Evolutionary conservation across 2,888 invertebrate genomes (phyloP).

Genomic region (Chymomyza caudatula): DNA sequence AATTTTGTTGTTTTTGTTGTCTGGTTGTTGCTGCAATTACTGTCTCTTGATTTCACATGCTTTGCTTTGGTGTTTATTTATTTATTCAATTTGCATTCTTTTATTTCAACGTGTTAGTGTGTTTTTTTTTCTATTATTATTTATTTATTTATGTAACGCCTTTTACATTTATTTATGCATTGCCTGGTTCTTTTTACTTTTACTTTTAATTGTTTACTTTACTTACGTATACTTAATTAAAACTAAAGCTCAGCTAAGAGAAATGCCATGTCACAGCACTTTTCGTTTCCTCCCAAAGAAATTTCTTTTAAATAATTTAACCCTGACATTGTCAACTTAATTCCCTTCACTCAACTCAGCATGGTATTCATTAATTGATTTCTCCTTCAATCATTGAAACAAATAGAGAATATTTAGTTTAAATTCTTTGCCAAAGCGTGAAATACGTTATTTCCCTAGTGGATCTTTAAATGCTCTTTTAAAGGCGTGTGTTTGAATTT

Average conservation of each 20-base stretch:
- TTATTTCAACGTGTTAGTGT: conserved; percentile 7
- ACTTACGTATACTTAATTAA: background rate
- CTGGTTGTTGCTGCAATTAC: background rate
- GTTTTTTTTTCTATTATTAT: conserved; percentile 4
- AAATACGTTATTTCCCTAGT: background rate
- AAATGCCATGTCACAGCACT: background rate
- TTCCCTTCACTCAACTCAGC: conserved; percentile 13
- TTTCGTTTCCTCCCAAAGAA: background rate
- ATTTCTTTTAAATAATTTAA: conserved; percentile 1
- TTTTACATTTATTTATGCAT: conserved; percentile 12
- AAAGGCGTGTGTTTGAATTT: background rate
- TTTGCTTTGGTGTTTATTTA: conserved; percentile 30
- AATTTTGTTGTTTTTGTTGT: conserved; percentile 32
- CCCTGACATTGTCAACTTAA: conserved; percentile 12
- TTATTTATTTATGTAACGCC: background rate
- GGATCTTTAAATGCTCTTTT: background rate
- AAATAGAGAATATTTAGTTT: background rate
- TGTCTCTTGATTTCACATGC: conserved; percentile 20
- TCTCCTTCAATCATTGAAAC: conserved; percentile 37
- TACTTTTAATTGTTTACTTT: conserved; percentile 4
- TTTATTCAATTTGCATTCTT: conserved; percentile 13
- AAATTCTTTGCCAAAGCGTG: background rate
- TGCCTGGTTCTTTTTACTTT: conserved; percentile 29
- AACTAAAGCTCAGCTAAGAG: background rate
- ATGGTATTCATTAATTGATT: conserved; percentile 35